Base-by-base conservation (phyloP, 2,888 invertebrate species). In the Melanostoma scalare region DNA sequence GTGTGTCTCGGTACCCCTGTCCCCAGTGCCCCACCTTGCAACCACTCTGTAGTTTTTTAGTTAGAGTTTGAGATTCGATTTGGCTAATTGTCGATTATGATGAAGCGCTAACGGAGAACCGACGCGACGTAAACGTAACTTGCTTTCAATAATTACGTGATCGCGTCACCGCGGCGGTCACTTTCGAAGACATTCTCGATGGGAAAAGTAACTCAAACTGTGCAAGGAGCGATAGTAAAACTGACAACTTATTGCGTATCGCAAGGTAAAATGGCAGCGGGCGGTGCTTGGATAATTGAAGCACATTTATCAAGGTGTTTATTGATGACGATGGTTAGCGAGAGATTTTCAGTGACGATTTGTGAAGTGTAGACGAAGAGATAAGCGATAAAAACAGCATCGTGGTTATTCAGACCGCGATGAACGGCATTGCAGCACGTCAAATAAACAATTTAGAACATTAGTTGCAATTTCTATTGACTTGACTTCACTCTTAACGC, bases 11-110 rank as follows among this genome's bases (percentile, higher is more conserved):
- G 20, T 20, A 20, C 20, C 1, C 20, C 20, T 20, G 20, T 20
- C 20, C 20, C 20, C 20, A 1, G 20, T 20, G 20, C 1, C 20
- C 20, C 20, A 20, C 20, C 20, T 20, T n/a, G n/a, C n/a, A n/a
- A n/a, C 38, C 44, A 46, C 10, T 38, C 3, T 35, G 38, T 31
- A 33, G n/a, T n/a, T 46, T 10, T 63, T 52, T 53, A 33, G 58
- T 35, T 38, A 36, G 67, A 42, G 36, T 46, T 63, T 61, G 38
- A 38, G 74, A 79, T 75, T 84, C 79, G 78, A 74, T 79, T 84
- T 84, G 74, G 65, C 84, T 84, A 79, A 84, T 84, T 84, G 79
- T 84, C 55, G 78, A 77, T 73, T 77, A 73, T 56, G 72, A 75
- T 56, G 61, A 38, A 10, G 40, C 30, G 40, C 50, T 8, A n/a